Conservation (phyloP, 2,113 vertebrate species). For the Micronycteris hirsuta region DNA sequence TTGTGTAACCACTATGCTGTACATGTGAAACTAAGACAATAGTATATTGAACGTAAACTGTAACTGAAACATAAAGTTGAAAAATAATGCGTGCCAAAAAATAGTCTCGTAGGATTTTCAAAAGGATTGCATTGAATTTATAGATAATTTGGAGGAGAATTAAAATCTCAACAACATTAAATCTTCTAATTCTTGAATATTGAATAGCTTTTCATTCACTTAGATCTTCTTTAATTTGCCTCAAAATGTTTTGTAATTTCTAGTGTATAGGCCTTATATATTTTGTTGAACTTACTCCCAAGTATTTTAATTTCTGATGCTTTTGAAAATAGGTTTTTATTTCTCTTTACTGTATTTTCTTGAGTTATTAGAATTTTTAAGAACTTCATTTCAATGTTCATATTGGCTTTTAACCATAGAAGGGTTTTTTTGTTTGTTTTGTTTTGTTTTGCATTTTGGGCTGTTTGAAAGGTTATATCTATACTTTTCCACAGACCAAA, state of each 20-base stretch:
- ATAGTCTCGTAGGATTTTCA: neutral
- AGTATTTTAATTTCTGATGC: neutral
- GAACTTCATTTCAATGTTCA: neutral
- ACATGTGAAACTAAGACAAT: neutral
- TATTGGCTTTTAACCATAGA: neutral
- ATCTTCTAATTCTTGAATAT: neutral
- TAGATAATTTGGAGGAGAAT: neutral
- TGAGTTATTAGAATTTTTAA: neutral
- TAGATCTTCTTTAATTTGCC: neutral
- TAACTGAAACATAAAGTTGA: neutral
- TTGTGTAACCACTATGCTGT: neutral
- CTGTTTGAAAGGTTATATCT: neutral
- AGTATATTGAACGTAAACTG: neutral
- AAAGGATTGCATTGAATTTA: neutral
- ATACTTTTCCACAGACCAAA: neutral
- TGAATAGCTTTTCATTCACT: neutral
- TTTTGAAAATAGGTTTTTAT: neutral
- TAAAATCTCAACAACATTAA: neutral
- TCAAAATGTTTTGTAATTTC: neutral
- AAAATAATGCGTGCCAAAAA: neutral
- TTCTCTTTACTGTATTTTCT: neutral
- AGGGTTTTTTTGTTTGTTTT: too few relatives aligned
- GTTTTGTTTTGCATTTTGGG: neutral
- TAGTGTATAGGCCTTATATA: neutral
- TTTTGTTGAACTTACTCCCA: neutral